phyloP scores from a whole-genome alignment of 2,888 invertebrate species.

The Scotopteryx bipunctaria region DNA sequence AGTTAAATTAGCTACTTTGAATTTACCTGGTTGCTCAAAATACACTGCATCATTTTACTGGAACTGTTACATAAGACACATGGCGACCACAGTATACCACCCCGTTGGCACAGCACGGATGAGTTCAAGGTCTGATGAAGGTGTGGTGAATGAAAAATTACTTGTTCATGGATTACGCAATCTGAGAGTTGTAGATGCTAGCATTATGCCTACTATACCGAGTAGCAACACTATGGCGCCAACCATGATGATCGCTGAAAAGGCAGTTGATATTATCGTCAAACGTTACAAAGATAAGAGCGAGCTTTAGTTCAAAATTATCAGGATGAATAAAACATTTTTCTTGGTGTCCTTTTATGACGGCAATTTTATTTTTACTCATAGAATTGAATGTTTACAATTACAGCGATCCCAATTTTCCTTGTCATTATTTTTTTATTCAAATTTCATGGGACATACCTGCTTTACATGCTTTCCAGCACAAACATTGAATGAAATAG shows the following conservation, averaged over 20 bases:
- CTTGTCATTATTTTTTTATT: no score
- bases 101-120: slow-evolving; percentile 88
- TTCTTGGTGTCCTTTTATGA: not conserved
- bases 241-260: slow-evolving; percentile 77
- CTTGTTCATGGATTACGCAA: slow-evolving; percentile 79
- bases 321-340: not conserved
- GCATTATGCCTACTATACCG: slow-evolving; percentile 78
- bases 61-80: slow-evolving; percentile 81
- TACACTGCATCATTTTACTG: slow-evolving; percentile 75
- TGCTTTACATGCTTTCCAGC: not conserved
- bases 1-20: slow-evolving; percentile 14
- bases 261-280: slow-evolving; percentile 70
- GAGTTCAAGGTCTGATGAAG: slow-evolving; percentile 75
- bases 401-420: no score
- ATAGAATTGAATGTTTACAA: not conserved
- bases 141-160: slow-evolving; percentile 79
- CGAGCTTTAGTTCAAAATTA: slow-evolving; percentile 6
- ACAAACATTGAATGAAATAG: not conserved
- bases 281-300: slow-evolving; percentile 8
- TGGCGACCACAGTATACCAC: slow-evolving; percentile 85
- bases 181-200: slow-evolving; percentile 78
- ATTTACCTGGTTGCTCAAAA: slow-evolving; percentile 21
- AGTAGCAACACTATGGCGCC: slow-evolving; percentile 84
- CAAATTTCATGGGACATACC: no score
- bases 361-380: not conserved